Conservation (phyloP, 1,140 invertebrate species). For the Stenopsyche tienmushanensis region DNA sequence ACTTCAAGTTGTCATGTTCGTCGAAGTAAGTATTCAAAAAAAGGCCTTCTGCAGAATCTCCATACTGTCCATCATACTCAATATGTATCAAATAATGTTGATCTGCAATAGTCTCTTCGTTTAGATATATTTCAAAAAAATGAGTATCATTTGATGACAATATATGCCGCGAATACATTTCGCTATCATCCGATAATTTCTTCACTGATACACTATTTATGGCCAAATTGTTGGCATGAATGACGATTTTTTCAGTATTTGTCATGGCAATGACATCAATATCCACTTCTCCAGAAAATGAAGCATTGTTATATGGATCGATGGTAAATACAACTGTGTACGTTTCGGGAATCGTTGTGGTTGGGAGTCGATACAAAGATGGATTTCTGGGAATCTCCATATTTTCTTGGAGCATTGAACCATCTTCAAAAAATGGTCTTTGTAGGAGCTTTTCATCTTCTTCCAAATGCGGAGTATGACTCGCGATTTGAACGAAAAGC, state of each 20-base stretch:
- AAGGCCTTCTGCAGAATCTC: neutral
- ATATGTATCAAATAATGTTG: neutral
- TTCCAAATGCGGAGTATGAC: too few species aligned
- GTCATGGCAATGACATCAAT: slow-evolving; percentile 54
- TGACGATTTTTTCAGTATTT: slow-evolving; percentile 51
- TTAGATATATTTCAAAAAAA: slow-evolving; percentile 46
- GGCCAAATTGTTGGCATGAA: slow-evolving; percentile 52
- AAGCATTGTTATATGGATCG: slow-evolving; percentile 56
- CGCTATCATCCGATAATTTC: neutral
- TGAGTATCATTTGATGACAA: slow-evolving; percentile 47
- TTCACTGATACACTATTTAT: slow-evolving; percentile 32
- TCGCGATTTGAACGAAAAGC: too few species aligned
- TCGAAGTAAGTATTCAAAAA: neutral
- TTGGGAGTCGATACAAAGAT: slow-evolving; percentile 59
- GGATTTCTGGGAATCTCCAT: too few species aligned
- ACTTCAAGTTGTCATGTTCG: neutral
- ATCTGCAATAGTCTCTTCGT: neutral
- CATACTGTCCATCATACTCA: neutral
- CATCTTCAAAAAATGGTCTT: too few species aligned
- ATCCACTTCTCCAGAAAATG: slow-evolving; percentile 61
- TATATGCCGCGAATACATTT: slow-evolving; percentile 40
- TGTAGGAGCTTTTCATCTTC: too few species aligned
- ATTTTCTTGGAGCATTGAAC: too few species aligned
- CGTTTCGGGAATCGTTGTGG: slow-evolving; percentile 58
- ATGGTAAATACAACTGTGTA: slow-evolving; percentile 66